Percentiles rank a stretch among this genome's conserved stretches.
Conservation (phyloP, 2,113 vertebrate species). For the Rhinopomastus cyanomelas region DNA sequence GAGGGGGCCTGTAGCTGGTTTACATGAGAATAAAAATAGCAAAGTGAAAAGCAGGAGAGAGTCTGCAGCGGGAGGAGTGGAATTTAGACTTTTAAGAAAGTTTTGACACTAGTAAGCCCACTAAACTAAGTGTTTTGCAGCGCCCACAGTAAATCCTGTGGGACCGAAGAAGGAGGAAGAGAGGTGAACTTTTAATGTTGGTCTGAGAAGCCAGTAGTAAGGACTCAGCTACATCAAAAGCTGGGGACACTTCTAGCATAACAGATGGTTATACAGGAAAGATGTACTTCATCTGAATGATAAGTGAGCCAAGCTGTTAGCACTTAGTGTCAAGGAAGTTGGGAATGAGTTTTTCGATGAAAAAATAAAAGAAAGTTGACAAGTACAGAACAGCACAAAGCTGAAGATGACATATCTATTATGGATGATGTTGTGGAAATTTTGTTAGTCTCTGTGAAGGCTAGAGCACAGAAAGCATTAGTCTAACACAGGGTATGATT, state of each 20-base stretch:
- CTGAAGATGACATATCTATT: neutral
- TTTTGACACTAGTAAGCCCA: neutral
- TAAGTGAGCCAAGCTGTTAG: neutral
- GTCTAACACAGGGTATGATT: neutral
- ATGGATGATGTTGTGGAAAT: neutral
- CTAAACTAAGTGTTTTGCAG: neutral
- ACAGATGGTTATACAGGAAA: neutral
- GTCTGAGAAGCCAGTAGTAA: neutral
- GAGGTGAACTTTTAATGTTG: accelerated
- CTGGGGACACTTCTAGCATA: neutral
- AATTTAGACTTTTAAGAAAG: neutral
- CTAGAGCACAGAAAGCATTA: neutral
- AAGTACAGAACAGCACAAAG: neutral
- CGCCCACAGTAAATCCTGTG: neutral
- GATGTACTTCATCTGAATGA: neutral
- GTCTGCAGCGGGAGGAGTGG: neutral
- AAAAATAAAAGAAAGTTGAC: neutral
- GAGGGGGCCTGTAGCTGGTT: neutral
- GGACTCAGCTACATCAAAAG: neutral
- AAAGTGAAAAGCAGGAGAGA: neutral
- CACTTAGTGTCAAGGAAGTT: neutral
- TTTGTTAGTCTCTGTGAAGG: neutral
- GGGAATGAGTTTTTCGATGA: neutral
- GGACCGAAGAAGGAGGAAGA: neutral
- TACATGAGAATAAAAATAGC: neutral